These are phyloP conservation scores for Camptogramma bilineatum DNA, from an alignment of 2,888 invertebrate genomes.

Conservation along the genomic window DNA sequence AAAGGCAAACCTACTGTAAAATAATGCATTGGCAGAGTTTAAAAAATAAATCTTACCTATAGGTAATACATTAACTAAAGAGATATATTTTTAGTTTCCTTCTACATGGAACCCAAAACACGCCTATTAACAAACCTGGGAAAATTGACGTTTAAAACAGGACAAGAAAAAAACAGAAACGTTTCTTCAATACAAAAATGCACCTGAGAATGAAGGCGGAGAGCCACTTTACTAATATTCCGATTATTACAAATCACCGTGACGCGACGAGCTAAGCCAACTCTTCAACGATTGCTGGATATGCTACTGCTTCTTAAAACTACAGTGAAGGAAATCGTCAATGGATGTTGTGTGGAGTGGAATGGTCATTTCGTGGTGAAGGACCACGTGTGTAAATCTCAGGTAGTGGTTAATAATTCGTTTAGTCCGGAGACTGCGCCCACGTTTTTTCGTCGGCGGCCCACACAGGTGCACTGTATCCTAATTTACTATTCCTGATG, in stretches of 20 bases:
- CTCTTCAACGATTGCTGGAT: slow-evolving; percentile 49
- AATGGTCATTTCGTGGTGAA: slow-evolving; percentile 32
- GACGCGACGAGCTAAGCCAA: slow-evolving; percentile 42
- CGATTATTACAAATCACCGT: slow-evolving; percentile 76
- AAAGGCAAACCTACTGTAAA: too few species aligned
- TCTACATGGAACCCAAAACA: slow-evolving; percentile 59
- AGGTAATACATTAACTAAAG: too few species aligned
- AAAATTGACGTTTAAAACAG: slow-evolving; percentile 79
- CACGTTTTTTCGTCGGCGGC: slow-evolving; percentile 75
- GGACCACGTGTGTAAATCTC: slow-evolving; percentile 65
- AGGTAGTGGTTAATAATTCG: slow-evolving; percentile 84
- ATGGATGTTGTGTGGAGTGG: slow-evolving; percentile 47
- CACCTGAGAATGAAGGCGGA: slow-evolving; percentile 85
- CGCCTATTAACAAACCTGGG: slow-evolving; percentile 77
- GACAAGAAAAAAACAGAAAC: slow-evolving; percentile 78
- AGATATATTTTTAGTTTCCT: background rate
- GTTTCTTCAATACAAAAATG: slow-evolving; percentile 83
- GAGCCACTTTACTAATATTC: slow-evolving; percentile 83
- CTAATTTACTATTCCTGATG: slow-evolving; percentile 81
- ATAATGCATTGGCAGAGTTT: too few species aligned
- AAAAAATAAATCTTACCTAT: too few species aligned
- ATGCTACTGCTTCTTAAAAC: background rate
- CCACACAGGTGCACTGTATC: slow-evolving; percentile 82
- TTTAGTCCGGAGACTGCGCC: slow-evolving; percentile 80
- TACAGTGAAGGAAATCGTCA: slow-evolving; percentile 39